Conservation (phyloP, 37 sponge, comb jelly and placozoan genomes). For the Beroe ovata region DNA sequence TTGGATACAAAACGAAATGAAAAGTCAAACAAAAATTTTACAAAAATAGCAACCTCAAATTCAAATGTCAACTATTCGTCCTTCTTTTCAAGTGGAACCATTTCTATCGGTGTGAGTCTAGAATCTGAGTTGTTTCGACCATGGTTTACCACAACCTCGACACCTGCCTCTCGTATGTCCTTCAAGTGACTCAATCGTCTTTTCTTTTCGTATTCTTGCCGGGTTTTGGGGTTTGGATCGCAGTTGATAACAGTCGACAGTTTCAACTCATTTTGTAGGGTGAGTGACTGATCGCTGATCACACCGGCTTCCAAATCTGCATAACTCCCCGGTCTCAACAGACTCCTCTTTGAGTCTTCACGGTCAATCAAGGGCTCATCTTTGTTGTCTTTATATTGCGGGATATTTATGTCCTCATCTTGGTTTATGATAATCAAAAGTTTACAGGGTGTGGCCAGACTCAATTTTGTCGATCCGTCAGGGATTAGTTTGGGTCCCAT, state of each 20-base stretch:
- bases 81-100: not conserved
- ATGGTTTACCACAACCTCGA: not conserved
- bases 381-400: not conserved
- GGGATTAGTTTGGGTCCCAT: constrained; percentile 38
- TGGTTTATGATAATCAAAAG: not conserved
- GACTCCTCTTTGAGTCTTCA: not conserved
- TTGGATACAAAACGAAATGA: too few relatives aligned
- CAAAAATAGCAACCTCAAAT: too few relatives aligned
- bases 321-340: not conserved
- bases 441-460: constrained; percentile 28
- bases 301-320: not conserved
- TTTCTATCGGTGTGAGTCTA: constrained; percentile 35
- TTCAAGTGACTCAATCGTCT: constrained; percentile 19
- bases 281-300: not conserved
- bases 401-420: not conserved
- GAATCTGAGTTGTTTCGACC: not conserved
- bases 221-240: constrained; percentile 42
- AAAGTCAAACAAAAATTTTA: too few relatives aligned
- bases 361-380: not conserved
- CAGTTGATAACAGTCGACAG: constrained; percentile 5
- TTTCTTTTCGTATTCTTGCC: constrained; percentile 59
- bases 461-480: constrained; percentile 30
- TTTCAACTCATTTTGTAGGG: not conserved
- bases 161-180: not conserved
- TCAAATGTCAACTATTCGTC: not conserved